Evolutionary conservation across 2,888 invertebrate species (phyloP), one percentile per base, ranked within the genome.

Genomic region (Bombyx huttoni): DNA sequence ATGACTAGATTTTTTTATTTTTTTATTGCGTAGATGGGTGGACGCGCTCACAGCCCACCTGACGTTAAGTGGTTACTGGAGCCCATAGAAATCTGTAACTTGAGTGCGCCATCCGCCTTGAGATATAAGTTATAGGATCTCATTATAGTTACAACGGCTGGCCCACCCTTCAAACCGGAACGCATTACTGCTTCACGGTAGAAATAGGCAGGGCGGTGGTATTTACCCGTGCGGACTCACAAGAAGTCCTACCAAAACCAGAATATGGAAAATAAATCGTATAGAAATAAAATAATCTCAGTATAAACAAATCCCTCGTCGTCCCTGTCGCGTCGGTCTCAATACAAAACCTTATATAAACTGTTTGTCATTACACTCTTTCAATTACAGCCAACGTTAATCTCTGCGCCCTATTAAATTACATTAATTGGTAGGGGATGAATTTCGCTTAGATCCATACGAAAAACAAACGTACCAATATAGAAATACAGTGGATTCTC

Each of bases 351-450:
- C 47, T 48, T 35, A 47, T 46, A 51, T 48, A 51, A 51, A 51
- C 54, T 53, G 53, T 54, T 47, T 55, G 62, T 64, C 71, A 73
- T 78, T 75, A 77, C 79, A 79, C 79, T 81, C 78, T 82, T 83
- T 83, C 83, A 83, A 86, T 86, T 86, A 84, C 82, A 70, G 66
- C 71, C 58, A 69, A 68, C 75, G 73, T 73, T 84, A 85, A 86
- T 86, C 87, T 78, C 81, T 76, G 73, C 75, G 76, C 75, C 78
- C 81, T 82, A 86, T 87, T 87, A 87, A 81, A 82, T 82, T 80
- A 78, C 84, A 78, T 81, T 88, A 88, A 88, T 88, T 87, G 87
- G 83, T 73, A 70, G 61, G 68, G 82, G 83, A 79, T 24, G 48
- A 48, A 8, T 13, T 24, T 34, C 7, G 33, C 24, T 48, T 33